Evolutionary conservation across 1,140 invertebrate genomes (phyloP), one percentile per base, ranked within the genome.

Genomic region (Caenorhabditis remanei): DNA sequence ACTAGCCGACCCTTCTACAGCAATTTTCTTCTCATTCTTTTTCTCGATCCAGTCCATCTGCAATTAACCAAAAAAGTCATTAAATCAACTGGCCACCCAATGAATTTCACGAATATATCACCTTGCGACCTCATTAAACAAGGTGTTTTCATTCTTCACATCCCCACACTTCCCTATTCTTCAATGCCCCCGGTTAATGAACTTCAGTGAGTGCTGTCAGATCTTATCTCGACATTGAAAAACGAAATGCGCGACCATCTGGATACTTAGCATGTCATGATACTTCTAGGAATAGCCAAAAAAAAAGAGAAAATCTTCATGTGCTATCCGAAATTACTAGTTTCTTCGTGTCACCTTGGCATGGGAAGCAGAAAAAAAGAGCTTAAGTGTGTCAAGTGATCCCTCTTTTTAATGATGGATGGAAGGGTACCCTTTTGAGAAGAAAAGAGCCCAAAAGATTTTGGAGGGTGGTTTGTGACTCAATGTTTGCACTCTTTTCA

Each of bases 11-110:
- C 71, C 71, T 50, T 79, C 71, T 7, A 79, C 71, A 13, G 14
- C 11, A 9, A 41, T 53, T 41, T 79, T 79, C 40, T 79, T 79
- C 71, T 79, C 46, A 79, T 79, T 50, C 40, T 79, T 79, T 24
- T 79, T 79, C 46, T 79, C 71, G 46, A 79, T 79, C 71, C 71
- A 79, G n/a, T 79, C 71, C 71, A 79, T 79, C 71, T 79, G 71
- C 71, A 79, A 79, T 79, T 79, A 50, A 79, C 71, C 40, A 79
- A 50, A 46, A 50, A 79, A 79, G 71, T 50, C 71, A 79, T 79
- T 79, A 79, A 79, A 79, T 79, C 71, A 79, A 50, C 46, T 41
- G 71, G 46, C 71, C 71, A 79, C 71, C 71, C 71, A 79, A 79
- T 79, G 21, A 79, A 79, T 50, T 79, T 53, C 14, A 24, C 46